Evolutionary conservation across 1,140 invertebrate genomes (phyloP), one percentile per base, ranked within the genome.

Genomic region (Diplogasteroides magnus): DNA sequence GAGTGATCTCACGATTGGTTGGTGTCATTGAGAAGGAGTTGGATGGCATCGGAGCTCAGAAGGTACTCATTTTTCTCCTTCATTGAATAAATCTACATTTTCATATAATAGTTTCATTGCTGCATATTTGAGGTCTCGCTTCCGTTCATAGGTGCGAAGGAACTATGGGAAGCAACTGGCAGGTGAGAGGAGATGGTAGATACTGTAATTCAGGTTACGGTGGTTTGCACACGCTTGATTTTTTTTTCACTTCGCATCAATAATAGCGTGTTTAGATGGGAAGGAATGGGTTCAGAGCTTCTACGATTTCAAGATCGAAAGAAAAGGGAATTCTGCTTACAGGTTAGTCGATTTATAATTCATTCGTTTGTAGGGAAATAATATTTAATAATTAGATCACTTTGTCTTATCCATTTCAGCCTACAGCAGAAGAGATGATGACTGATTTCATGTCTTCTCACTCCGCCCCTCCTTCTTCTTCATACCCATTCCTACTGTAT

Each of bases 371-470:
- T 48, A 11, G 19, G 6, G 6, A 48, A 48, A 48, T 48, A 48
- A 11, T 48, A 48, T 48, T 48, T 48, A 48, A 48, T 48, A 19
- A 6, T 19, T 19, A 48, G 19, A 19, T 48, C 19, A 48, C 37
- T 48, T n/a, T n/a, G n/a, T n/a, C n/a, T n/a, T n/a, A n/a, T n/a
- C 31, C 1, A 48, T 67, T 67, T 57, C 66, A 72, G 70, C 70
- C 70, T 3, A 72, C 70, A 0, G 70, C 70, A 25, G 70, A 72
- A 37, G 70, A 72, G 31, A 72, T 72, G 70, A 57, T 58, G 58
- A 72, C 70, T 0, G 57, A 67, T 28, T 29, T 72, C 26, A 59
- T 72, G 15, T 31, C 23, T 11, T 19, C 25, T 13, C 61, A 67
- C 2, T 31, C 70, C 3, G 59, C 65, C 6, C n/a, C 67, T 1